Evolutionary conservation across 2,797 vertebrate genomes (phyloP).

Genomic region (Toxotes lorentzi): DNA sequence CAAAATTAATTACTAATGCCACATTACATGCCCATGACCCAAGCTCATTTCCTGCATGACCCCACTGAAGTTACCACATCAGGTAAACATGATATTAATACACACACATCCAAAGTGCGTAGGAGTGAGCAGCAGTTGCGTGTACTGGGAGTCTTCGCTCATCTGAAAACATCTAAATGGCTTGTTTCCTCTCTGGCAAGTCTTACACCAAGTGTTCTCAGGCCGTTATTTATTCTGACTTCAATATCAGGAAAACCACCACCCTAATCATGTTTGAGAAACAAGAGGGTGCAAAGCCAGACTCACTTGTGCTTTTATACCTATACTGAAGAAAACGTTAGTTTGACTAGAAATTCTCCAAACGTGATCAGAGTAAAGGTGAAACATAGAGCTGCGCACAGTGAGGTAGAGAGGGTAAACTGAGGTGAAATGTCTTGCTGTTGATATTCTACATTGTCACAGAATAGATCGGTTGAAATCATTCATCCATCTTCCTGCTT

Average conservation of each 20-base stretch:
- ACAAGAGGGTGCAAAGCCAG: slow-evolving; percentile 44
- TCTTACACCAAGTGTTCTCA: slow-evolving; percentile 11
- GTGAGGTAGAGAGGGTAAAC: not conserved
- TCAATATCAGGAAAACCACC: slow-evolving; percentile 43
- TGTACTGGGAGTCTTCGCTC: not conserved
- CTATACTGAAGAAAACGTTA: not conserved
- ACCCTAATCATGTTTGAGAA: slow-evolving; percentile 40
- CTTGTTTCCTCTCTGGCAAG: slow-evolving; percentile 46
- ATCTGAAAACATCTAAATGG: slow-evolving; percentile 43
- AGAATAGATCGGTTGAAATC: not conserved
- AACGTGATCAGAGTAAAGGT: not conserved
- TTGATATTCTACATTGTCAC: not conserved
- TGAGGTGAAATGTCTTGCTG: not conserved
- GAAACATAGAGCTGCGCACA: not conserved
- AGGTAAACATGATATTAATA: slow-evolving; percentile 37
- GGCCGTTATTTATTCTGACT: slow-evolving; percentile 9
- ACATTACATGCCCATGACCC: slow-evolving; percentile 1
- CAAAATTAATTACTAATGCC: not conserved
- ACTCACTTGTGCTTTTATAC: not conserved
- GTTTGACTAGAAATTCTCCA: not conserved
- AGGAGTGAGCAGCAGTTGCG: not conserved
- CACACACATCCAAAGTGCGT: not conserved
- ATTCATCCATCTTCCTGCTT: not conserved
- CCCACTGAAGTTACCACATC: slow-evolving; percentile 17
- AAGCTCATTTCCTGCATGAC: slow-evolving; percentile 33